These are phyloP conservation scores for Drosophila histrio DNA, from an alignment of 2,888 invertebrate genomes.

Conservation along the genomic window DNA sequence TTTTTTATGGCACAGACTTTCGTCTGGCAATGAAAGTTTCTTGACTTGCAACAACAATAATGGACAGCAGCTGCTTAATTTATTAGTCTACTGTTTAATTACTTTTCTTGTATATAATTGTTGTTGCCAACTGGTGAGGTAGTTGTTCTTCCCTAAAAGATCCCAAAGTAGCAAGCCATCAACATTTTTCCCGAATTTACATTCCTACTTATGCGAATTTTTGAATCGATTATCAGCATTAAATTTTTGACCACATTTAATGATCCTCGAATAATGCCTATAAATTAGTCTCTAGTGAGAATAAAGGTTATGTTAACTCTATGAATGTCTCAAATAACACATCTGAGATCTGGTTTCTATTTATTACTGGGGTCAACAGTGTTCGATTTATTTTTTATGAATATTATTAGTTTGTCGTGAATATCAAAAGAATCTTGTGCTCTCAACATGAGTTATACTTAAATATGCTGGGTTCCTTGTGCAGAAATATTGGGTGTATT, in stretches of 20 bases:
- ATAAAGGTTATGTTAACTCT: neutral
- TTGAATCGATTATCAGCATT: slow-evolving; percentile 31
- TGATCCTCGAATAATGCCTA: slow-evolving; percentile 2
- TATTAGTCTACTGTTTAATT: slow-evolving; percentile 74
- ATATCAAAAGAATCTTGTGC: too few species aligned
- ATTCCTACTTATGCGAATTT: slow-evolving; percentile 44
- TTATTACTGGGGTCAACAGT: too few species aligned
- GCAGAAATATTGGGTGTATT: too few species aligned
- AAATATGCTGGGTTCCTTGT: too few species aligned
- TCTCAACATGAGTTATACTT: too few species aligned
- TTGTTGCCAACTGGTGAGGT: slow-evolving; percentile 22
- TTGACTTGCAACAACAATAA: slow-evolving; percentile 56
- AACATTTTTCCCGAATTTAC: slow-evolving; percentile 34
- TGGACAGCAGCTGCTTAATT: slow-evolving; percentile 63
- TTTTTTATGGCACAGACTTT: slow-evolving; percentile 69
- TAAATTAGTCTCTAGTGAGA: slow-evolving; percentile 21
- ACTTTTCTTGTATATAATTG: slow-evolving; percentile 53
- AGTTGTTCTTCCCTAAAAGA: slow-evolving; percentile 6
- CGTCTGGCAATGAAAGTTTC: slow-evolving; percentile 75
- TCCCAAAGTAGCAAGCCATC: neutral
- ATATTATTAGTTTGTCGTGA: too few species aligned
- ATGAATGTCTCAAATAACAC: neutral
- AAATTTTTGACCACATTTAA: slow-evolving; percentile 15
- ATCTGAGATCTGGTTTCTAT: neutral
- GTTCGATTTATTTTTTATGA: too few species aligned